Conservation (phyloP, 2,888 invertebrate species). For the Deilephila porcellus region DNA sequence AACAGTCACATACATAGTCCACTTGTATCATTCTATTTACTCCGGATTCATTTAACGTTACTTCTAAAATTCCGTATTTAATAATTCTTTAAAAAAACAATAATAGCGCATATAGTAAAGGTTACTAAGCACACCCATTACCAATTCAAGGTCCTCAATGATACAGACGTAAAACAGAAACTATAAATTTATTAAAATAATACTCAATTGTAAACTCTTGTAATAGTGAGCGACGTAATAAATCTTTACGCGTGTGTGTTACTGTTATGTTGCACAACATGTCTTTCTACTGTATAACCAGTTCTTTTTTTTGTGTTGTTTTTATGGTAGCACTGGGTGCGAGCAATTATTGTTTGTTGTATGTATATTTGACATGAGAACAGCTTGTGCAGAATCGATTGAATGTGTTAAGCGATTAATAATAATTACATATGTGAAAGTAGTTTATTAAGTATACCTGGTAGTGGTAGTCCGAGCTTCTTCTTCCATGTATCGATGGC, state of each 20-base stretch:
- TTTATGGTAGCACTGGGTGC: too few species aligned
- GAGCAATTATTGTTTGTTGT: too few species aligned
- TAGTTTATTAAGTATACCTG: too few species aligned
- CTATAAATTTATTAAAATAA: conserved; percentile 65
- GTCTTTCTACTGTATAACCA: conserved; percentile 11
- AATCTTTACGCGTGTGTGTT: conserved; percentile 65
- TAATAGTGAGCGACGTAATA: conserved; percentile 67
- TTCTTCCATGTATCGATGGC: too few species aligned
- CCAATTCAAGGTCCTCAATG: conserved; percentile 55
- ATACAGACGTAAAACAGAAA: conserved; percentile 47
- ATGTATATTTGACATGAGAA: too few species aligned
- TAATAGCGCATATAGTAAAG: background rate
- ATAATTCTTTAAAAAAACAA: background rate
- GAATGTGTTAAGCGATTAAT: too few species aligned
- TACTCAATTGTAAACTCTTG: conserved; percentile 71
- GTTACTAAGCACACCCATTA: background rate
- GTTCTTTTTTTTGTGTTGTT: conserved; percentile 10
- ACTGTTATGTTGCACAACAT: conserved; percentile 8
- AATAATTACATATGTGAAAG: too few species aligned
- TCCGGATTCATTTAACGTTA: too few species aligned
- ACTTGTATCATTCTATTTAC: too few species aligned
- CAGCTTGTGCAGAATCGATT: too few species aligned
- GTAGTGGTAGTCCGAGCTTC: too few species aligned
- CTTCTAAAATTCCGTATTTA: background rate
- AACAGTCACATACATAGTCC: too few species aligned